These are phyloP conservation scores for Mystacides longicornis DNA, from an alignment of 2,888 invertebrate species.

Conservation along the genomic window DNA sequence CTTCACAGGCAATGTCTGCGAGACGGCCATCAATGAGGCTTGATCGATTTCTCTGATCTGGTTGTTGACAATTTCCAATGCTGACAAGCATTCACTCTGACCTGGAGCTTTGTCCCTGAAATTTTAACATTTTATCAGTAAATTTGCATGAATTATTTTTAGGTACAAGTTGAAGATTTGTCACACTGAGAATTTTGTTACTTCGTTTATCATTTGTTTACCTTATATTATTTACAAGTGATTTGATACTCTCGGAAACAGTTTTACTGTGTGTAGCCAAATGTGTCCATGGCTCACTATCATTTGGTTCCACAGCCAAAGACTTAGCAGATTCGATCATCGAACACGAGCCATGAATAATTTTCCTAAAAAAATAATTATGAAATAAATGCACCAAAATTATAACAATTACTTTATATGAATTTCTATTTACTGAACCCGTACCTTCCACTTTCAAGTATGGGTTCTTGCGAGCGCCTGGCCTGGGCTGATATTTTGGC, in stretches of 20 bases:
- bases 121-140: no score
- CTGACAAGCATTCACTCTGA: constrained; percentile 85
- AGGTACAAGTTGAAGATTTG: no score
- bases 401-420: no score
- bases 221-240: constrained; percentile 84
- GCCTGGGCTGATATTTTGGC: constrained; percentile 86
- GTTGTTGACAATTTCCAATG: constrained; percentile 67
- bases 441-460: constrained; percentile 70
- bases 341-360: constrained; percentile 41
- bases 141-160: no score
- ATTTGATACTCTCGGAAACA: constrained; percentile 95
- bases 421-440: not conserved
- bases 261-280: constrained; percentile 90
- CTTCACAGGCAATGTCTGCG: constrained; percentile 63
- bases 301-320: constrained; percentile 80
- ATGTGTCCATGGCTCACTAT: constrained; percentile 90
- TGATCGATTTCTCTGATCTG: constrained; percentile 79
- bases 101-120: constrained; percentile 89
- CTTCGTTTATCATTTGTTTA: constrained; percentile 30
- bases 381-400: constrained; percentile 3
- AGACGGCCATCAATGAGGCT: constrained; percentile 81
- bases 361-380: constrained; percentile 34
- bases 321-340: constrained; percentile 90
- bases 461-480: constrained; percentile 75
- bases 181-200: no score